phyloP scores from a whole-genome alignment of 2,113 vertebrate genomes.

The Oxyruncus cristatus region DNA sequence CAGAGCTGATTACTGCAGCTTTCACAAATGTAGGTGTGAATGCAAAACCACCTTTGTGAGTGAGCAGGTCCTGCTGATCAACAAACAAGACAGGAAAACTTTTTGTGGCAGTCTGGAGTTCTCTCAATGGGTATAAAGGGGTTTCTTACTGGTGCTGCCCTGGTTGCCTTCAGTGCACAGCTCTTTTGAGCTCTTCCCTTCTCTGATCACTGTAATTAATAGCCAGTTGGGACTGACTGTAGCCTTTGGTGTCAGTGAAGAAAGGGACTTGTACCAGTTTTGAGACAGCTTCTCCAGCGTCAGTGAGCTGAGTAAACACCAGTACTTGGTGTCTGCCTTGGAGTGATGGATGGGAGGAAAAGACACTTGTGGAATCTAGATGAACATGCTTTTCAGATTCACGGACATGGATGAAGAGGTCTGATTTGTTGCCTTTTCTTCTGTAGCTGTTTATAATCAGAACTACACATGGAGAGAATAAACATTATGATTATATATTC shows the following conservation, averaged over 20 bases:
- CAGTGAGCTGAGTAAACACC: not conserved
- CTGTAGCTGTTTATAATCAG: not conserved
- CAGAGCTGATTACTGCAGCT: not conserved
- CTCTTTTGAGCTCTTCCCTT: not conserved
- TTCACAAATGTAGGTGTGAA: not conserved
- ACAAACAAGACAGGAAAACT: not conserved
- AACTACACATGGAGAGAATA: not conserved
- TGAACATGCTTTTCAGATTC: not conserved
- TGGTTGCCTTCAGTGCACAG: not conserved
- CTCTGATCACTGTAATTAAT: not conserved
- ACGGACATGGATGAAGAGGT: fast-evolving
- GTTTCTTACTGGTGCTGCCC: not conserved
- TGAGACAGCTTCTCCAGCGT: not conserved
- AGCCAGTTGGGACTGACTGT: not conserved
- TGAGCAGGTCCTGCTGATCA: not conserved
- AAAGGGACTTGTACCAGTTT: not conserved
- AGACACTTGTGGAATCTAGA: not conserved
- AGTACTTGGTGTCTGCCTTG: not conserved
- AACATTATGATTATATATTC: not conserved
- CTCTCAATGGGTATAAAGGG: not conserved
- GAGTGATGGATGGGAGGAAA: not conserved
- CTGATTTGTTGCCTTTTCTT: not conserved
- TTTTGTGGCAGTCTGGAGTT: not conserved
- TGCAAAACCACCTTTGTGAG: not conserved
- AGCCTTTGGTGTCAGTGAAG: not conserved